Conservation (phyloP, 2,113 vertebrate genomes). For the Etheostoma spectabile region DNA sequence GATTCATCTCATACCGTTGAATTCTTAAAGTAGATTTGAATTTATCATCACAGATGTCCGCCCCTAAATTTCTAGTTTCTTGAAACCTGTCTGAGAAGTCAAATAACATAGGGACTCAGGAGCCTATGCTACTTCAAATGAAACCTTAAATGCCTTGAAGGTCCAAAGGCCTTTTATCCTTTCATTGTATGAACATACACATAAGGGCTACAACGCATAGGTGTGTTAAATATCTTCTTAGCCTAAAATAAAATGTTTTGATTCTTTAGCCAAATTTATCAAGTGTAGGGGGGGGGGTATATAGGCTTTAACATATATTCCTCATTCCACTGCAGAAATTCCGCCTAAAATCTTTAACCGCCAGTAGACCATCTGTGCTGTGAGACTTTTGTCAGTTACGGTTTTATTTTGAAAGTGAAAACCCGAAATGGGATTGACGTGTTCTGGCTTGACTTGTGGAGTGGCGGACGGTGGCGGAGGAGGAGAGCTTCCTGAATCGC, state of each 20-base stretch:
- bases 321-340: neutral
- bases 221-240: neutral
- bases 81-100: too few species aligned
- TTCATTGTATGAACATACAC: too few species aligned
- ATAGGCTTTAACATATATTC: neutral
- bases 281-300: neutral
- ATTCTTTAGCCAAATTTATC: neutral
- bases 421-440: fast-evolving
- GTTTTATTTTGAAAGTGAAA: conserved; percentile 33
- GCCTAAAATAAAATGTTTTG: neutral
- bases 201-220: too few species aligned
- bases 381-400: neutral
- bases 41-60: neutral
- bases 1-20: neutral
- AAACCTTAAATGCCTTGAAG: neutral
- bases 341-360: neutral
- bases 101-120: neutral
- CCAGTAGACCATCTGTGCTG: too few species aligned
- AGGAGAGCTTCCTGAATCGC: conserved; percentile 54
- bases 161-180: neutral
- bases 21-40: neutral
- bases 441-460: fast-evolving
- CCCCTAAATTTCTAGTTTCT: neutral
- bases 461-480: conserved; percentile 8
- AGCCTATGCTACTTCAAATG: neutral